These are phyloP conservation scores for Macquaria ambigua DNA, from an alignment of 2,113 vertebrate genomes.

Conservation along the genomic window DNA sequence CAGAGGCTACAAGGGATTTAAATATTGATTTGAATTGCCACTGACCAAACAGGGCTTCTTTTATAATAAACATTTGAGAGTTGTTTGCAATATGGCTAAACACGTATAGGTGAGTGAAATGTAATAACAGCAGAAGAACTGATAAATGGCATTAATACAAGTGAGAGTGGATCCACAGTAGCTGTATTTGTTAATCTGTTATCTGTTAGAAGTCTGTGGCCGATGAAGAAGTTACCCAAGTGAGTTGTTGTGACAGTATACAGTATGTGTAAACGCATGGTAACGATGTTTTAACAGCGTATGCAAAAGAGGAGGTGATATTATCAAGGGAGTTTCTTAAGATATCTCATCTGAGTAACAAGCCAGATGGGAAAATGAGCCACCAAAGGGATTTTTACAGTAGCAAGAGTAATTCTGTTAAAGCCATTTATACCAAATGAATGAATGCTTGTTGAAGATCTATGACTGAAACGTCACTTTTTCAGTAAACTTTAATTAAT, in stretches of 20 bases:
- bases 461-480: not conserved
- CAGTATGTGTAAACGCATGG: no score
- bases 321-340: not conserved
- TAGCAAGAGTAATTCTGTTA: not conserved
- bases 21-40: not conserved
- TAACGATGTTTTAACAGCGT: not conserved
- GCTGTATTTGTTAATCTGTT: not conserved
- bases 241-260: no score
- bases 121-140: not conserved
- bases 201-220: not conserved
- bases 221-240: no score
- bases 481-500: not conserved
- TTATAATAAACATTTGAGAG: not conserved
- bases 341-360: not conserved
- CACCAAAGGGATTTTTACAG: not conserved
- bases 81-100: not conserved
- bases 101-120: no score
- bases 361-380: not conserved
- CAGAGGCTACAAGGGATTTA: constrained; percentile 2
- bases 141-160: not conserved
- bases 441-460: not conserved
- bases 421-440: not conserved
- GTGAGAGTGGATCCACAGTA: not conserved
- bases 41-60: not conserved
- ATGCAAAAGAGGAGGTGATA: not conserved